Conservation (phyloP, 30 jellyfish, hydroid and myxozoan genomes). For the Hydractinia symbiolongicarpus region DNA sequence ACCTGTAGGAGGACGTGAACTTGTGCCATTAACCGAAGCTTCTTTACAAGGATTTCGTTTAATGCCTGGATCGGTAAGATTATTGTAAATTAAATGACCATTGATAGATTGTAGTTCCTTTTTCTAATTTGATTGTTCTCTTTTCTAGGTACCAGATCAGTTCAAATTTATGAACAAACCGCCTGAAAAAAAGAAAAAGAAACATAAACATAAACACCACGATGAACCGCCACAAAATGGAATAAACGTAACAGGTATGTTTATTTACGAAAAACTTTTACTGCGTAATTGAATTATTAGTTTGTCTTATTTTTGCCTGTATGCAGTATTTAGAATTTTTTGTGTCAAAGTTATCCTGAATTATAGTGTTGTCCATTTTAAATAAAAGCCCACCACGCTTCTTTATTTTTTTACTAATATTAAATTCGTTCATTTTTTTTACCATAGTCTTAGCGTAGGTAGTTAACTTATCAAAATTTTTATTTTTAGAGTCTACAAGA, state of each 20-base stretch:
- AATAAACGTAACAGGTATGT: conserved; percentile 34
- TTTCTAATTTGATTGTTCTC: neutral
- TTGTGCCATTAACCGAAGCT: conserved; percentile 40
- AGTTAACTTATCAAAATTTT: too few species aligned
- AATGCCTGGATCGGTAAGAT: conserved; percentile 91
- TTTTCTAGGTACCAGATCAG: conserved; percentile 75
- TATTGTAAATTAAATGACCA: neutral
- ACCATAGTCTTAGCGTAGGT: too few species aligned
- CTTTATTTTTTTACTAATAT: too few species aligned
- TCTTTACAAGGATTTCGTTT: conserved; percentile 61
- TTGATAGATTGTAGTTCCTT: neutral
- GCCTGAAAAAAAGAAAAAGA: conserved; percentile 72
- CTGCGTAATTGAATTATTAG: too few species aligned
- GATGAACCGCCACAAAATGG: conserved; percentile 37
- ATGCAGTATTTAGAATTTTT: too few species aligned
- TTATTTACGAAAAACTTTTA: too few species aligned
- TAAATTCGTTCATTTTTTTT: too few species aligned
- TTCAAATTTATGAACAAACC: conserved; percentile 72
- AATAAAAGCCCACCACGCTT: too few species aligned
- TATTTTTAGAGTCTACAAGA: too few species aligned
- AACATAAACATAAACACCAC: conserved; percentile 48
- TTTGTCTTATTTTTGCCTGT: too few species aligned
- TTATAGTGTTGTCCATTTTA: too few species aligned
- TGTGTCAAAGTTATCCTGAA: too few species aligned
- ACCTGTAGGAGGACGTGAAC: conserved; percentile 86